Percentiles rank a stretch among this genome's conserved stretches.
phyloP scores from a whole-genome alignment of 64 coral and sea anemone genomes.

The Montipora sp. region DNA sequence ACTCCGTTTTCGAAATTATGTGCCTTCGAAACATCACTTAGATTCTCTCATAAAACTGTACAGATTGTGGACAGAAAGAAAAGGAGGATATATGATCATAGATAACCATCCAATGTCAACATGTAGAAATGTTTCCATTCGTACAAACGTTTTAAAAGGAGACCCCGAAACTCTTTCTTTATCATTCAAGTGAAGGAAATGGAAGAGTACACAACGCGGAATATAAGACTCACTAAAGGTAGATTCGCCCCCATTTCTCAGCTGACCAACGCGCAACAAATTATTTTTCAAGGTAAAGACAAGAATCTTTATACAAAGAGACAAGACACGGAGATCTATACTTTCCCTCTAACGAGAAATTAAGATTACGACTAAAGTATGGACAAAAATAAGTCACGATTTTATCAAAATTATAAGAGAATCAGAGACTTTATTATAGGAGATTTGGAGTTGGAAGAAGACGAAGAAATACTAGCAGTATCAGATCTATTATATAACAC shows the following conservation, averaged over 20 bases:
- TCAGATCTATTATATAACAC: not conserved
- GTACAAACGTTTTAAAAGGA: not conserved
- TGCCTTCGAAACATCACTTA: not conserved
- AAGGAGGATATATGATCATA: not conserved
- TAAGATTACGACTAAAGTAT: not conserved
- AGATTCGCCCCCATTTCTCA: too few species aligned
- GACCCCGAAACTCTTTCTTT: too few species aligned
- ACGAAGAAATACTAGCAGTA: not conserved
- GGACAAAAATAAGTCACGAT: not conserved
- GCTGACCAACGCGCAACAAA: too few species aligned
- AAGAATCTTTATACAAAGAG: not conserved
- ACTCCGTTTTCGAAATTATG: not conserved
- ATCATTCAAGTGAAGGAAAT: not conserved
- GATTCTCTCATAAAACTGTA: not conserved
- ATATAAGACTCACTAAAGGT: too few species aligned
- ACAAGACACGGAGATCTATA: not conserved
- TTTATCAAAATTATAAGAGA: not conserved
- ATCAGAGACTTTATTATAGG: not conserved
- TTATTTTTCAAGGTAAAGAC: not conserved
- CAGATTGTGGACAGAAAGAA: not conserved
- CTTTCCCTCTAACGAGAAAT: not conserved
- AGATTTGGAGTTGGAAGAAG: not conserved
- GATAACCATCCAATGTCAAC: not conserved
- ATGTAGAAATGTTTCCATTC: not conserved
- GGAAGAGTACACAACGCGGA: too few species aligned